Conservation (phyloP, 1,140 invertebrate species). For the Bradynema listronoti region DNA sequence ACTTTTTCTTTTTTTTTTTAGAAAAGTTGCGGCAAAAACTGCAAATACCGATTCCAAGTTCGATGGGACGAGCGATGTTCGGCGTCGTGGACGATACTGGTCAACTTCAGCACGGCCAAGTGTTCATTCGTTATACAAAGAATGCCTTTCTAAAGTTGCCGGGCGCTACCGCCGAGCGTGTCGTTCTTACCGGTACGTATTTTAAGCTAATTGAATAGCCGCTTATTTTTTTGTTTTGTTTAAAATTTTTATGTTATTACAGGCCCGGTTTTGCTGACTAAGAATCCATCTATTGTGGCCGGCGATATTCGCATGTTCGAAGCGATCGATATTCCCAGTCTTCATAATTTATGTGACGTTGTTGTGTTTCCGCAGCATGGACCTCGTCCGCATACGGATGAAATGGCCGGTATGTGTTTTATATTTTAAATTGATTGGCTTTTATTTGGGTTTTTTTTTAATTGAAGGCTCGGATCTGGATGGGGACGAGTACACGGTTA, state of each 20-base stretch:
- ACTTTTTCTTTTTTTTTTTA: conserved; percentile 12
- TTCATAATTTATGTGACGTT: conserved; percentile 59
- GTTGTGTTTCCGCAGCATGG: conserved; percentile 60
- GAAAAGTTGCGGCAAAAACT: conserved; percentile 35
- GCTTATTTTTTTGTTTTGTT: conserved; percentile 15
- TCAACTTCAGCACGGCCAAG: conserved; percentile 57
- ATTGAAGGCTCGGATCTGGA: conserved; percentile 57
- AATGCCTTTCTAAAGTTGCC: conserved; percentile 26
- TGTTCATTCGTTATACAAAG: conserved; percentile 58
- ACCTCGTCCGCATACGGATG: conserved; percentile 59
- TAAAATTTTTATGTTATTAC: conserved; percentile 5
- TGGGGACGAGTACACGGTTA: conserved; percentile 60
- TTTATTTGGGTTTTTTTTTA: too few species aligned
- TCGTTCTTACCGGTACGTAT: conserved; percentile 24
- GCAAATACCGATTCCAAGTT: conserved; percentile 54
- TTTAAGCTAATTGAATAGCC: neutral
- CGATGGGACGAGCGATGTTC: conserved; percentile 58
- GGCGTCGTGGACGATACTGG: conserved; percentile 59
- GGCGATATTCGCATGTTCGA: conserved; percentile 60
- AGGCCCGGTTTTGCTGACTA: conserved; percentile 57
- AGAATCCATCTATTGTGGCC: conserved; percentile 60
- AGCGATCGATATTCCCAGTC: conserved; percentile 56
- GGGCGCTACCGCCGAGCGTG: conserved; percentile 19
- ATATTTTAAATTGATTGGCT: neutral
- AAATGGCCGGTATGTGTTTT: conserved; percentile 58